These are phyloP conservation scores for Rhopalosiphum padi DNA, from an alignment of 1,140 invertebrate genomes.

Conservation along the genomic window DNA sequence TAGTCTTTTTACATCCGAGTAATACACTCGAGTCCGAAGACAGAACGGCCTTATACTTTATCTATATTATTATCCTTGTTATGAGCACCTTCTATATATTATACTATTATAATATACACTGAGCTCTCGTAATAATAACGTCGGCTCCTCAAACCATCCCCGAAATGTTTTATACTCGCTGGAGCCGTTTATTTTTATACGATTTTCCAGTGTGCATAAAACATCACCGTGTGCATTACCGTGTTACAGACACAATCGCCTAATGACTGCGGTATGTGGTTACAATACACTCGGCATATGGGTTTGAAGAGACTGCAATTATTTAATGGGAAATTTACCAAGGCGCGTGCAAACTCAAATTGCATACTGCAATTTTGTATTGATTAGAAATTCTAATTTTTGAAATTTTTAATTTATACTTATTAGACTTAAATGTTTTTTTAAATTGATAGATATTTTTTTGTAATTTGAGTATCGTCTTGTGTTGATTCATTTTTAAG, in stretches of 20 bases:
- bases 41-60: not conserved
- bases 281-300: not conserved
- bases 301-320: not conserved
- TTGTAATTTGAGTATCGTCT: not conserved
- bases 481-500: too few relatives aligned
- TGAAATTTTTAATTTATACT: not conserved
- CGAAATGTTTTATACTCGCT: not conserved
- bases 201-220: not conserved
- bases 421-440: not conserved
- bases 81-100: not conserved
- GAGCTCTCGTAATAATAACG: not conserved
- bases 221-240: not conserved
- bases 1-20: not conserved
- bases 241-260: not conserved
- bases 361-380: not conserved
- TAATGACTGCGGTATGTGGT: not conserved
- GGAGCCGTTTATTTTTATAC: not conserved
- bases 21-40: not conserved
- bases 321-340: not conserved
- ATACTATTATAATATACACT: not conserved
- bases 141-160: not conserved
- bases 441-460: not conserved
- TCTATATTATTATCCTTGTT: not conserved
- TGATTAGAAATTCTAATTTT: not conserved
- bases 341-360: not conserved